Evolutionary conservation across 2,113 vertebrate species (phyloP), one percentile per base, ranked within the genome.

Genomic region (Oncorhynchus mykiss): DNA sequence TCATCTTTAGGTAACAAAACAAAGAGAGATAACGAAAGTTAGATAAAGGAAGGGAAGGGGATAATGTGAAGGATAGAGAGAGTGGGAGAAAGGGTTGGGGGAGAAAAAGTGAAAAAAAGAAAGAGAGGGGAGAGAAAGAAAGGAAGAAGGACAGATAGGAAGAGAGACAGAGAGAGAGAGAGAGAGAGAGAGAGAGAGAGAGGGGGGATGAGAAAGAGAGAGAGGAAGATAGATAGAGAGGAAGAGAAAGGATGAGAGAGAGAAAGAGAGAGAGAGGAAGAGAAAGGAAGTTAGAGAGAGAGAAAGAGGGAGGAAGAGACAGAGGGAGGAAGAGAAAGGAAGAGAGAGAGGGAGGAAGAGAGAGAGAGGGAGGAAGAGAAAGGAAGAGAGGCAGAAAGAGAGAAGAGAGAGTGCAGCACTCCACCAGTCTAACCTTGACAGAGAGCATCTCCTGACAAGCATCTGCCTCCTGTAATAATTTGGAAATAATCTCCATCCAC

Each of bases 381-480:
- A 39, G 34, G 8, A 8, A 39, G 39, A 45, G 2, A 45, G 39
- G 9, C 0, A 45, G 39, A 1, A 45, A 11, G 39, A 45, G 39
- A 45, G 39, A 45, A 66, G n/a, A 62, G 18, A 49, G 45, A 73
- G n/a, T 27, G 72, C 8, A 73, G 73, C 67, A 13, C 57, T 57
- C 81, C 69, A 78, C 74, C 84, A 83, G 84, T 79, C 84, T 92
- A 92, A 94, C 91, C 91, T 93, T 93, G 93, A 92, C 89, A 88
- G 88, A 92, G 91, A 90, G 90, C 82, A 86, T 90, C 88, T 87
- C 84, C 88, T 91, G 91, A 92, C 91, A 92, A 92, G 87, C 92
- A 92, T 92, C 92, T 93, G 91, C 90, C 88, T 91, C 85, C 90
- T 91, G 89, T 92, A 93, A 92, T 94, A 91, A 92, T 93, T 93